phyloP scores from a whole-genome alignment of 2,797 vertebrate genomes.

The Catamblyrhynchus diadema region DNA sequence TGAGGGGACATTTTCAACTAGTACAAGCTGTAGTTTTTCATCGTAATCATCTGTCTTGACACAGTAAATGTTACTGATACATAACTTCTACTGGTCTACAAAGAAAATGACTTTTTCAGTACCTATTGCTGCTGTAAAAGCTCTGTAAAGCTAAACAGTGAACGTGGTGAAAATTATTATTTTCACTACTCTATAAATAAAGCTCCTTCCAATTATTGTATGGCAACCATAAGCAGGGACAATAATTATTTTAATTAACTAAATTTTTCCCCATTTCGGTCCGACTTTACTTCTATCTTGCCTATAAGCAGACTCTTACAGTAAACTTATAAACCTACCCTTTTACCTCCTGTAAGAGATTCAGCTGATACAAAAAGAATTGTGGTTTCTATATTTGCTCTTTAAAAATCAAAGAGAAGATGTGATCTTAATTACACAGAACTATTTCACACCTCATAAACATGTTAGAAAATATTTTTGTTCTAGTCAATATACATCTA shows the following conservation, averaged over 20 bases:
- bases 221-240: background rate
- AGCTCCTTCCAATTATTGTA: background rate
- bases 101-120: background rate
- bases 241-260: background rate
- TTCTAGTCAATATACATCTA: background rate
- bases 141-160: background rate
- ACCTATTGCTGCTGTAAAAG: background rate
- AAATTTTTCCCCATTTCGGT: background rate
- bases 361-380: background rate
- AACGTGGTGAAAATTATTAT: background rate
- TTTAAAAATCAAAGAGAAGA: background rate
- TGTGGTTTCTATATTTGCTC: background rate
- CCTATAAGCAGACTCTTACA: background rate
- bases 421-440: background rate
- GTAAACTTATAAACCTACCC: background rate
- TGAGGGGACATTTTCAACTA: background rate
- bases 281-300: background rate
- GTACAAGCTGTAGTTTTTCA: background rate
- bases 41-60: background rate
- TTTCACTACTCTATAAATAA: background rate
- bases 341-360: background rate
- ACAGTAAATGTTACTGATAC: background rate
- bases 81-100: background rate
- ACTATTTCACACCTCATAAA: background rate
- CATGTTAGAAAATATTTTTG: background rate